Evolutionary conservation across 2,113 vertebrate genomes (phyloP).

Genomic region (Romanogobio albipinnatus): DNA sequence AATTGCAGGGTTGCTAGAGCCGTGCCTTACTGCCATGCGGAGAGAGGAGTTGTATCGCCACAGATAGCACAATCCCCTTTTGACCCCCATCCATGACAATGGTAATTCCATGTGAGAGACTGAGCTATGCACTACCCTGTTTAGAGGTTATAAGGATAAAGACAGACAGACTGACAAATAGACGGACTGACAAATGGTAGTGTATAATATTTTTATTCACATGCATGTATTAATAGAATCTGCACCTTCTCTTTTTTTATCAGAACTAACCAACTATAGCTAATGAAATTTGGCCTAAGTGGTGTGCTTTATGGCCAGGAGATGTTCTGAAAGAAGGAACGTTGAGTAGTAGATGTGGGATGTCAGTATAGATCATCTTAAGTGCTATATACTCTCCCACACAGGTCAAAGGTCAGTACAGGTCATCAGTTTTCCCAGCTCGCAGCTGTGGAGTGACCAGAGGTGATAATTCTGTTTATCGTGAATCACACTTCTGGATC

Average conservation of each 20-base stretch:
- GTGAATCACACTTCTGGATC: not conserved
- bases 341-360: not conserved
- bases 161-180: too few species aligned
- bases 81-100: not conserved
- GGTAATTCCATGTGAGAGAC: not conserved
- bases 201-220: not conserved
- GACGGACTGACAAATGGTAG: not conserved
- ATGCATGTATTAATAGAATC: not conserved
- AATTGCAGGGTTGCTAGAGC: slow-evolving; percentile 4
- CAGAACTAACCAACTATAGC: not conserved
- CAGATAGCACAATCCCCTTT: not conserved
- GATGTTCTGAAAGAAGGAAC: slow-evolving; percentile 1
- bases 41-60: slow-evolving; percentile 3
- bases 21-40: slow-evolving; percentile 4
- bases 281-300: not conserved
- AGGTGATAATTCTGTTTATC: not conserved
- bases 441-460: slow-evolving; percentile 16
- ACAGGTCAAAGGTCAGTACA: slow-evolving; percentile 10
- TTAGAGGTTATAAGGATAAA: not conserved
- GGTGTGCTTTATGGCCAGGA: slow-evolving; percentile 1
- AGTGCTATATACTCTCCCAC: slow-evolving; percentile 14
- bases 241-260: not conserved
- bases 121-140: not conserved
- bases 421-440: slow-evolving; percentile 2
- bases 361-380: slow-evolving; percentile 25